Conservation (phyloP, 1,140 invertebrate genomes). For the Pachyrhynchus sulphureomaculatus region DNA sequence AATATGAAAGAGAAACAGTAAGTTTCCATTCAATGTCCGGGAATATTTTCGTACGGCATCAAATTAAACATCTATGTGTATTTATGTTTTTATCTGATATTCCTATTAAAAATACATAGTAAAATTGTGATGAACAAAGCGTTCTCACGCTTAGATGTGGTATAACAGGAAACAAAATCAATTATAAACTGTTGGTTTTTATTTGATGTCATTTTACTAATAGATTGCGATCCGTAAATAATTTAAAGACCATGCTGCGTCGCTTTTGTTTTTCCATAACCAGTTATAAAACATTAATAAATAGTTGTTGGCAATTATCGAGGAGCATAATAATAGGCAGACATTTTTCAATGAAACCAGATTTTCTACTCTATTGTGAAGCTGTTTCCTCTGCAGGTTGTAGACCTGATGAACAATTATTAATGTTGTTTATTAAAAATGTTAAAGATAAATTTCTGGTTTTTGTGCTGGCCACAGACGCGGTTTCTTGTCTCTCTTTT, state of each 20-base stretch:
- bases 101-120: too few relatives aligned
- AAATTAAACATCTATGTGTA: too few relatives aligned
- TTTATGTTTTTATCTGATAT: too few relatives aligned
- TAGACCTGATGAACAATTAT: constrained; percentile 28
- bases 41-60: too few relatives aligned
- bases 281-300: constrained; percentile 25
- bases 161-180: constrained; percentile 27
- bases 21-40: too few relatives aligned
- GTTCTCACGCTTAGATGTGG: constrained; percentile 21
- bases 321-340: constrained; percentile 19
- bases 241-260: constrained; percentile 7
- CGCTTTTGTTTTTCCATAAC: constrained; percentile 19
- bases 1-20: too few relatives aligned
- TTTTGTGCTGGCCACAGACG: too few relatives aligned
- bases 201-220: constrained; percentile 26
- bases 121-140: constrained; percentile 3
- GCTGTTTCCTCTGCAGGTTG: constrained; percentile 25
- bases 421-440: constrained; percentile 28
- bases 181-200: constrained; percentile 20
- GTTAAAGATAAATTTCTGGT: constrained; percentile 26
- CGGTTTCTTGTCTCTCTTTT: too few relatives aligned
- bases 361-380: constrained; percentile 26
- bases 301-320: constrained; percentile 20
- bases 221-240: constrained; percentile 24
- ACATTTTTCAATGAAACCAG: constrained; percentile 29